These are phyloP conservation scores for Drosophila suzukii DNA, from an alignment of 1,140 invertebrate species.

Conservation along the genomic window DNA sequence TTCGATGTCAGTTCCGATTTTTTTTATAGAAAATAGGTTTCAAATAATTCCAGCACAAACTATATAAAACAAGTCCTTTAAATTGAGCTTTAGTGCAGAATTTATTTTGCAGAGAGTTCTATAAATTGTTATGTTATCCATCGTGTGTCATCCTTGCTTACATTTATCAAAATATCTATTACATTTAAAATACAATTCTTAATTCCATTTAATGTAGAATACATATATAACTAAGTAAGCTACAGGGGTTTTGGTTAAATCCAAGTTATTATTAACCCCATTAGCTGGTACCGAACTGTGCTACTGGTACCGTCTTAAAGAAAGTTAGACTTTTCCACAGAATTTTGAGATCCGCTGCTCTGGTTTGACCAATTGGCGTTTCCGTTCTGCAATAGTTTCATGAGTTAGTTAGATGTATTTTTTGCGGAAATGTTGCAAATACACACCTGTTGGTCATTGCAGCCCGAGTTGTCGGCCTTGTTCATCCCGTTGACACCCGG, in stretches of 20 bases:
- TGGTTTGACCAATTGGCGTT: slow-evolving; percentile 74
- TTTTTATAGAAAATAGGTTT: too few relatives aligned
- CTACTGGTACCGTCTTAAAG: slow-evolving; percentile 44
- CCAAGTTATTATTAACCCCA: slow-evolving; percentile 41
- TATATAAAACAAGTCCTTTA: neutral
- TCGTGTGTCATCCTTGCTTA: slow-evolving; percentile 20
- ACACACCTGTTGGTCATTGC: slow-evolving; percentile 74
- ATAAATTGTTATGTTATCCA: slow-evolving; percentile 19
- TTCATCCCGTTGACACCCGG: slow-evolving; percentile 50
- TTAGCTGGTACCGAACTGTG: slow-evolving; percentile 32
- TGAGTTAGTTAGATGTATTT: neutral
- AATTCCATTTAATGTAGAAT: slow-evolving; percentile 20
- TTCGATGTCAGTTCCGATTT: too few relatives aligned
- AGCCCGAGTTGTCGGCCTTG: slow-evolving; percentile 58
- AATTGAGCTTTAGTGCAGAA: slow-evolving; percentile 13
- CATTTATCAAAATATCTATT: slow-evolving; percentile 31
- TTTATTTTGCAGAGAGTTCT: slow-evolving; percentile 21
- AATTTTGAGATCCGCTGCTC: slow-evolving; percentile 73
- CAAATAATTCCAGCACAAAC: too few relatives aligned
- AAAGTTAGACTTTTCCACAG: slow-evolving; percentile 73
- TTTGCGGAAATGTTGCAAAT: neutral
- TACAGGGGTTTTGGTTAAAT: slow-evolving; percentile 57
- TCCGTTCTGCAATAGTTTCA: slow-evolving; percentile 51
- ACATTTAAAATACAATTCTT: slow-evolving; percentile 27
- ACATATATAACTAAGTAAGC: slow-evolving; percentile 53